Percentiles rank a stretch among this genome's conserved stretches.
These are phyloP conservation scores for Polypedilum vanderplanki DNA, from an alignment of 1,140 invertebrate genomes.

Conservation along the genomic window DNA sequence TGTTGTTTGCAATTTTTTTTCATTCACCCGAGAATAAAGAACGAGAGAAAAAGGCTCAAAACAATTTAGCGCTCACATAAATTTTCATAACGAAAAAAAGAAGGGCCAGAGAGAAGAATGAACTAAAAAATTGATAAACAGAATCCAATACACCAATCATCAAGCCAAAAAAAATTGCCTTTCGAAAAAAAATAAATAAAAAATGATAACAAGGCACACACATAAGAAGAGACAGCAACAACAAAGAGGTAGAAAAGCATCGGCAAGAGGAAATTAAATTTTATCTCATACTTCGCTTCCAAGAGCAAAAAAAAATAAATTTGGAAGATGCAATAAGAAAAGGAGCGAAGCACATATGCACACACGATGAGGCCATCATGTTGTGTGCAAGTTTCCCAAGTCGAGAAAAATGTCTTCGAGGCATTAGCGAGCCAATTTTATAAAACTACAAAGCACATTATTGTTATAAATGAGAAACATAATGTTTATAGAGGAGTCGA, in stretches of 20 bases:
- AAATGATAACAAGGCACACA: conserved; percentile 16
- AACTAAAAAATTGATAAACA: neutral
- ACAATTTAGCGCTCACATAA: conserved; percentile 12
- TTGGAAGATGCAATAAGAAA: neutral
- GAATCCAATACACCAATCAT: conserved; percentile 12
- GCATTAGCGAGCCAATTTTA: neutral
- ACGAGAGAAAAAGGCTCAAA: neutral
- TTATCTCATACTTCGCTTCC: neutral
- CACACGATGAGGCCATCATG: neutral
- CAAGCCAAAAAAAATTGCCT: conserved; percentile 4
- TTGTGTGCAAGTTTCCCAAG: neutral
- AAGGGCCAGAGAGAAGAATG: neutral
- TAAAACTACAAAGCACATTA: no score
- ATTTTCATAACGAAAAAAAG: neutral
- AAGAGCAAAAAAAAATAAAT: neutral
- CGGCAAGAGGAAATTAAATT: conserved; percentile 2
- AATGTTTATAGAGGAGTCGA: no score
- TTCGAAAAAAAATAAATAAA: conserved; percentile 5
- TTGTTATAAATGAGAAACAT: no score
- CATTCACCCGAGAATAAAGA: neutral
- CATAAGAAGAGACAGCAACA: conserved; percentile 4
- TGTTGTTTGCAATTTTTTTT: no score
- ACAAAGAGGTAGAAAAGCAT: neutral
- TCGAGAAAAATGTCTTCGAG: conserved; percentile 1
- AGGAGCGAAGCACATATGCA: neutral